Evolutionary conservation across 1,140 invertebrate species (phyloP), one percentile per base, ranked within the genome.

Genomic region (Papilio helenus): DNA sequence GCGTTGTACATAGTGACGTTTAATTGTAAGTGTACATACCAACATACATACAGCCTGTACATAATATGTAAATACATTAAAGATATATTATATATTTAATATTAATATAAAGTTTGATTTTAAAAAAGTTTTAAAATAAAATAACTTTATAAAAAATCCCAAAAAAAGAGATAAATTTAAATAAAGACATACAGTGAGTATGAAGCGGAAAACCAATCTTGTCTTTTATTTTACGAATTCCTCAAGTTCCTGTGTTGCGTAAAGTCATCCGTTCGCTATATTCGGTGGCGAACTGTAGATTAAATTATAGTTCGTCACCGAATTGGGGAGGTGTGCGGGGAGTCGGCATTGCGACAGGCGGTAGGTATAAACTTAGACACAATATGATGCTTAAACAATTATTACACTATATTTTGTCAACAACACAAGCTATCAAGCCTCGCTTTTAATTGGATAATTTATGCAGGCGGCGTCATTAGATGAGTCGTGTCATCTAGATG

Each of bases 181-280:
- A 92, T 91, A 90, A 92, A 93, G 84, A 92, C 90, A 93, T 91
- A 92, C 92, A 90, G 87, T 91, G 90, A 93, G 92, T 92, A 91
- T 93, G 92, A 92, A 91, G 88, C 87, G 88, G 91, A 92, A 92
- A 92, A 92, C 84, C 79, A 86, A 83, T 87, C 14, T 81, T 86
- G 88, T 82, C 81, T 93, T 92, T 92, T 88, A 91, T 92, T 92
- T 90, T 29, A 29, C 34, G 72, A 61, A n/a, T 7, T 73, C 26
- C 72, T 72, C 14, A 16, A 18, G 58, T 42, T 20, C n/a, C 29
- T 39, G 1, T n/a, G n/a, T 29, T 34, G 49, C 49, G 4, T 51
- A 12, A 9, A 4, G n/a, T n/a, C n/a, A n/a, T n/a, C n/a, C n/a
- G n/a, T n/a, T n/a, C n/a, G n/a, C n/a, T n/a, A n/a, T 8, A 39